These are phyloP conservation scores for Pyrocoelia pectoralis DNA, from an alignment of 2,888 invertebrate species.

Conservation along the genomic window DNA sequence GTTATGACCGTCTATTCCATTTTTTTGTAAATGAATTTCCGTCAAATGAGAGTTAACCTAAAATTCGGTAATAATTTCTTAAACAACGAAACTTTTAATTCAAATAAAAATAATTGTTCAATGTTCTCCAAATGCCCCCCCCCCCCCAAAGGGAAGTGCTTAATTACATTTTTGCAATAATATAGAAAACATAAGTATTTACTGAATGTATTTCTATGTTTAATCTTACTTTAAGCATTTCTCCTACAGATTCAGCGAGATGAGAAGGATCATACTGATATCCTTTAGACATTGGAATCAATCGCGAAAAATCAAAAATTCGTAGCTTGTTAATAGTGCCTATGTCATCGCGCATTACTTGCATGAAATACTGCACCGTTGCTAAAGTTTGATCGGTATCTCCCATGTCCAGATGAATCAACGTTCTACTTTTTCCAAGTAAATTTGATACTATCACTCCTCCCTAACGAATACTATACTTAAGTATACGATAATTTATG, in stretches of 20 bases:
- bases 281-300: slow-evolving; percentile 47
- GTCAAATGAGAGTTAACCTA: slow-evolving; percentile 59
- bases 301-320: slow-evolving; percentile 54
- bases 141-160: too few relatives aligned
- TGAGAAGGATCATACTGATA: slow-evolving; percentile 49
- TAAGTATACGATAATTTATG: neutral
- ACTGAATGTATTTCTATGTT: too few relatives aligned
- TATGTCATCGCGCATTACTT: slow-evolving; percentile 48
- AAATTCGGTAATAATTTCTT: neutral
- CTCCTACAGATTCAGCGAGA: slow-evolving; percentile 51
- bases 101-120: too few relatives aligned
- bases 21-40: slow-evolving; percentile 68
- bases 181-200: too few relatives aligned
- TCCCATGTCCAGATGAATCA: slow-evolving; percentile 65
- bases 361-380: slow-evolving; percentile 58
- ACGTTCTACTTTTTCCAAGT: slow-evolving; percentile 59
- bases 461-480: slow-evolving; percentile 54
- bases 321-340: slow-evolving; percentile 47
- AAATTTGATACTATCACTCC: slow-evolving; percentile 64
- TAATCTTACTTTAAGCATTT: slow-evolving; percentile 52
- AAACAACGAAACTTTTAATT: too few relatives aligned
- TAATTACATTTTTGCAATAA: too few relatives aligned
- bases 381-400: slow-evolving; percentile 66
- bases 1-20: slow-evolving; percentile 67
- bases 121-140: too few relatives aligned